A percentile compares a stretch with the other conserved stretches of the same genome.
Evolutionary conservation across 2,888 invertebrate species (phyloP).

Genomic region (Priocnemis perturbator): DNA sequence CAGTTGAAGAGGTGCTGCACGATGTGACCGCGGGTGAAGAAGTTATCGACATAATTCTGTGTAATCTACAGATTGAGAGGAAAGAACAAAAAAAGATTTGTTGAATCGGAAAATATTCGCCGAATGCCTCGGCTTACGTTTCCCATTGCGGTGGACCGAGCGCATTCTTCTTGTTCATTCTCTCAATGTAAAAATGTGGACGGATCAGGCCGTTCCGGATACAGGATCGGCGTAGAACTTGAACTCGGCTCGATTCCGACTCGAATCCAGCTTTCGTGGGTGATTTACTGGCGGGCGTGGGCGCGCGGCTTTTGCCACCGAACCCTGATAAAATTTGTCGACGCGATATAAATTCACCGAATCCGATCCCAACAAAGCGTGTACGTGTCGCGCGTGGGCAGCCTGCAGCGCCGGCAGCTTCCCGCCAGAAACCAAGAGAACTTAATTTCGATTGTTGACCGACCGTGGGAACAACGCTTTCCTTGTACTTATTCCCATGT

Average conservation of each 20-base stretch:
- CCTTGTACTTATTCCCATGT: neutral
- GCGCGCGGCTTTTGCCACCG: conserved; percentile 73
- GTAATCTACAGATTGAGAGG: too few species aligned
- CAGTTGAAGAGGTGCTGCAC: too few species aligned
- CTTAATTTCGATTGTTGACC: conserved; percentile 60
- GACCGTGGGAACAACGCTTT: conserved; percentile 51
- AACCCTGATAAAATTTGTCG: conserved; percentile 75
- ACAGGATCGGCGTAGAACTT: conserved; percentile 32
- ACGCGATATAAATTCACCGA: conserved; percentile 72
- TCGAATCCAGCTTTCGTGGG: conserved; percentile 30
- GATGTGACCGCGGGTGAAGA: too few species aligned
- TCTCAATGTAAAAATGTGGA: too few species aligned
- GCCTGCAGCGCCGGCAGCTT: conserved; percentile 40
- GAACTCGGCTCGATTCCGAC: conserved; percentile 46
- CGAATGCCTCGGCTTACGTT: too few species aligned
- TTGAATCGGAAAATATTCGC: too few species aligned
- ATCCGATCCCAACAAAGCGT: conserved; percentile 56
- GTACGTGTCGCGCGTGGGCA: conserved; percentile 64
- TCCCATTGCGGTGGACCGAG: too few species aligned
- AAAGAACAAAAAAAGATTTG: too few species aligned
- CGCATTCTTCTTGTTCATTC: neutral
- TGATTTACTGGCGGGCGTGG: conserved; percentile 72
- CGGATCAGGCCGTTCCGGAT: conserved; percentile 18
- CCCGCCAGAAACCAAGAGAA: conserved; percentile 33
- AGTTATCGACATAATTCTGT: too few species aligned